Evolutionary conservation across 1,140 invertebrate genomes (phyloP), one percentile per base, ranked within the genome.

Genomic region (Temnothorax nylanderi): DNA sequence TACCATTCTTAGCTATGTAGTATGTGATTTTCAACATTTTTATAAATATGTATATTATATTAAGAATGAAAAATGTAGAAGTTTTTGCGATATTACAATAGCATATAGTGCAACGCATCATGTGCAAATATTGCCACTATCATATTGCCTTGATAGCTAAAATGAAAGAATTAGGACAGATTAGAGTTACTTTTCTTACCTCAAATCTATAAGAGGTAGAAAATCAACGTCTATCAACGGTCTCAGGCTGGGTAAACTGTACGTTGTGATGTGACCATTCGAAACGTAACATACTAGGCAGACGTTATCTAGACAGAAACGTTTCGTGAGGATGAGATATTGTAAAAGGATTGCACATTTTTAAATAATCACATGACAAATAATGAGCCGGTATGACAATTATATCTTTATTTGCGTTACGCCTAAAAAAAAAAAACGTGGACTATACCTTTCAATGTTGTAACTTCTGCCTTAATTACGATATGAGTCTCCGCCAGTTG

Each of bases 201-300:
- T 99, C 95, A 99, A 97, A 95, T 99, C 98, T 85, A 98, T 97
- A 85, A 99, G 96, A 87, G 99, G 98, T 92, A 99, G 96, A 96
- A 99, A 99, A 95, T 99, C 98, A 72, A 98, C 97, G 95, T 99
- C 98, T 91, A 99, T 97, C 67, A 99, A 96, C 86, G 97, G 97
- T 95, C 98, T 97, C 91, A 99, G 96, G 94, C 98, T 99, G 69
- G 99, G 99, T 94, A 99, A 96, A 96, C 98, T 99, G 96, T 99
- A 99, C 65, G 98, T 97, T 91, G 97, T 97, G 92, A 99, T 95
- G 95, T 98, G 98, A 85, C 99, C 99, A 95, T 97, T 99, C 72
- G 98, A 99, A 92, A 99, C 96, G 95, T 99, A 99, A 95, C 98
- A 98, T 75, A 98, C 97, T 91, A 99, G 96, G 95, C 99, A 99